Conservation (phyloP, 2,888 invertebrate species). For the Patella pellucida region DNA sequence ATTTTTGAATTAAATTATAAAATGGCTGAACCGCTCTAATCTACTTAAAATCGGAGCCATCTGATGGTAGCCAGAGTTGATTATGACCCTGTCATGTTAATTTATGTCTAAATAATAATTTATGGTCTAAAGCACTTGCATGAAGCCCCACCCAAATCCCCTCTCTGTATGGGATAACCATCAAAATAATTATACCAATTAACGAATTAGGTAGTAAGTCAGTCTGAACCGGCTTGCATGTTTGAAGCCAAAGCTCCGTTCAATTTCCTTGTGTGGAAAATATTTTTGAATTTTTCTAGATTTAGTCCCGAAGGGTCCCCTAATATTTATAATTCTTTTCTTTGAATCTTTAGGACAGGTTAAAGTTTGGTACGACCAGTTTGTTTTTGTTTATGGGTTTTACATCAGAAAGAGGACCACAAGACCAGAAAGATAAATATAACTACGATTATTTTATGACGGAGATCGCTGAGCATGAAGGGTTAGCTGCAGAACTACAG, state of each 20-base stretch:
- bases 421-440: constrained; percentile 35
- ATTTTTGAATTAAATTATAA: too few relatives aligned
- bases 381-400: constrained; percentile 52
- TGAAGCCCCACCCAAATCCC: too few relatives aligned
- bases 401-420: constrained; percentile 38
- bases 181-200: background rate
- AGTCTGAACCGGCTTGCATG: background rate
- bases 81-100: too few relatives aligned
- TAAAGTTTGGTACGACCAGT: constrained; percentile 56
- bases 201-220: background rate
- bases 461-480: constrained; percentile 53
- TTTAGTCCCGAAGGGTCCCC: too few relatives aligned
- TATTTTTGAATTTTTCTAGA: background rate
- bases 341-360: constrained; percentile 44
- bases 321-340: background rate
- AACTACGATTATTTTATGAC: constrained; percentile 55
- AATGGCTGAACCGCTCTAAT: too few relatives aligned
- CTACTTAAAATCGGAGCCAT: too few relatives aligned
- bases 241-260: background rate
- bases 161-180: too few relatives aligned
- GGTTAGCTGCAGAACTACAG: constrained; percentile 35
- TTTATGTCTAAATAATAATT: too few relatives aligned
- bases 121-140: too few relatives aligned
- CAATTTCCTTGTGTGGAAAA: background rate
- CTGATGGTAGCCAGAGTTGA: too few relatives aligned